Evolutionary conservation across 1,140 invertebrate species (phyloP).

Genomic region (Tetramorium parvispinum): DNA sequence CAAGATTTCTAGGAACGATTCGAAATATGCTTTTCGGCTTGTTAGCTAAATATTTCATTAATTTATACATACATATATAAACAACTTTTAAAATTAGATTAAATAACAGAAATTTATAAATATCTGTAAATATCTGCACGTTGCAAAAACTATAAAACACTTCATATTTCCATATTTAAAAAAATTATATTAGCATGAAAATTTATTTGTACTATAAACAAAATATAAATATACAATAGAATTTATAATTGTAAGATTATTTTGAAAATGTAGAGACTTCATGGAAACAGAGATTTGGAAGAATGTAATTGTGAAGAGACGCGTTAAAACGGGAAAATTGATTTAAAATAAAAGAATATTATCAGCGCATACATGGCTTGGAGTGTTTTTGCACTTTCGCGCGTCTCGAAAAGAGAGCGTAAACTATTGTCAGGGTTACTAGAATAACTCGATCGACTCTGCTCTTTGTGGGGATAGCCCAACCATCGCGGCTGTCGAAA

Average conservation of each 20-base stretch:
- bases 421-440: conserved; percentile 49
- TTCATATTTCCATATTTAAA: neutral
- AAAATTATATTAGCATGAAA: neutral
- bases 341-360: conserved; percentile 38
- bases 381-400: conserved; percentile 61
- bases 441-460: conserved; percentile 71
- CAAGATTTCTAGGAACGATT: conserved; percentile 34
- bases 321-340: conserved; percentile 5
- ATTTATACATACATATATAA: neutral
- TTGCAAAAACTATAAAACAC: neutral
- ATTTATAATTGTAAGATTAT: neutral
- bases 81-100: neutral
- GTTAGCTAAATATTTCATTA: neutral
- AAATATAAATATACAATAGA: neutral
- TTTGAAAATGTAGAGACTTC: neutral
- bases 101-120: neutral
- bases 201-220: neutral
- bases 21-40: neutral
- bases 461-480: conserved; percentile 53
- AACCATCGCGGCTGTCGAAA: conserved; percentile 31
- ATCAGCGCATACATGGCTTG: conserved; percentile 11
- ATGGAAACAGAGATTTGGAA: neutral
- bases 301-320: conserved; percentile 45
- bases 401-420: conserved; percentile 2
- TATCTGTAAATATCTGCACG: neutral